Base-by-base conservation (phyloP, 2,113 vertebrate genomes). In the Gavia stellata region DNA sequence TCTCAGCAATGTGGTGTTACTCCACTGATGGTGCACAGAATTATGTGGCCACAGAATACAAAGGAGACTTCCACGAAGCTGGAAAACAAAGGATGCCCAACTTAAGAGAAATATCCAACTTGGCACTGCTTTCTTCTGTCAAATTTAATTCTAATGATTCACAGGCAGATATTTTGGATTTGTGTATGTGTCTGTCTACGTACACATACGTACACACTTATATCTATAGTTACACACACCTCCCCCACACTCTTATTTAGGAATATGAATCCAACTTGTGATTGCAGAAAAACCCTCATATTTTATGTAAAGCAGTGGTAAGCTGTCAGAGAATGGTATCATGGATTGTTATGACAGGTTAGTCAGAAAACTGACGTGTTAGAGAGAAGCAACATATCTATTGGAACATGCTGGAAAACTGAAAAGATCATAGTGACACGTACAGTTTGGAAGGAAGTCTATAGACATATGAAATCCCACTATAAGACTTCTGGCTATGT, bases 311-410 rank as follows among this genome's bases (percentile, higher is more conserved):
- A 89, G 72, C 29, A 56, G 34, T 44, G 55, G 6, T 66, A 87
- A 92, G 66, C 83, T 96, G 84, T 79, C 84, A 91, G 44, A 82
- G 70, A 65, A 79, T 38, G 34, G 31, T 75, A 36, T 78, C 77
- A 67, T 52, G 49, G 56, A n/a, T 42, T 82, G 49, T 65, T 91
- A 52, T 72, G 77, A 81, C 77, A 95, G 36, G 68, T 86, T 89
- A 95, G 91, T 89, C 88, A 95, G 81, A 92, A 94, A 86, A 74
- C 1, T 78, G 81, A 63, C 2, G 1, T 40, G 72, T 29, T 45
- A 42, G 63, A 56, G 88, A 79, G 65, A 75, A 91, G 72, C 26
- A 58, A 38, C 50, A 20, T 47, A 71, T 49, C 66, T 66, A 81
- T 53, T 28, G 85, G 70, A 91, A 80, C 19, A 21, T 31, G 52